Percentiles rank a stretch among this genome's conserved stretches.
phyloP scores from a whole-genome alignment of 2,797 vertebrate genomes.

The Naso thynnoides region DNA sequence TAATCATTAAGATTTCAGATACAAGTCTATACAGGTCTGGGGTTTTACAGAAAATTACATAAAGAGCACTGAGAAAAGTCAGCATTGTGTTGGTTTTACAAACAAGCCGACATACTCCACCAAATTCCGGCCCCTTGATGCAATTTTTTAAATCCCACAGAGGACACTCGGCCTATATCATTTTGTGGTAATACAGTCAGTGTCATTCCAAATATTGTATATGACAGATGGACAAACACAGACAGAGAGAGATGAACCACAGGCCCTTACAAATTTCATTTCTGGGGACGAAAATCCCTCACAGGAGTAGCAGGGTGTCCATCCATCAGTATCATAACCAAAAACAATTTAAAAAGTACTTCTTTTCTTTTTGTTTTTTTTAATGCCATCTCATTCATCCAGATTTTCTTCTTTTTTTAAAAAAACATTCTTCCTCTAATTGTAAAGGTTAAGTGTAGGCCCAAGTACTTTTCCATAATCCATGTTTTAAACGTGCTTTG shows the following conservation, averaged over 20 bases:
- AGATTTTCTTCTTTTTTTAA: not conserved
- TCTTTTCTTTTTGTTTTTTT: too few relatives aligned
- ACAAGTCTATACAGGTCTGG: not conserved
- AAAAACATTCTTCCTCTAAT: not conserved
- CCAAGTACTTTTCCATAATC: not conserved
- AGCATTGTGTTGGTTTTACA: not conserved
- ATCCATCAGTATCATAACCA: not conserved
- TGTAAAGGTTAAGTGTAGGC: not conserved
- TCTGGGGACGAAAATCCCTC: not conserved
- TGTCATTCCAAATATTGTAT: not conserved
- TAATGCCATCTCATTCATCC: too few relatives aligned
- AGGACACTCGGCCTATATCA: not conserved
- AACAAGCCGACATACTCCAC: not conserved
- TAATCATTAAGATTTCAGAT: not conserved
- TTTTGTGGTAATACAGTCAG: slow-evolving; percentile 16
- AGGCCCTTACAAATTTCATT: slow-evolving; percentile 10
- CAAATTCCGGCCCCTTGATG: not conserved
- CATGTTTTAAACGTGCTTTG: not conserved
- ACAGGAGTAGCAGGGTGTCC: not conserved
- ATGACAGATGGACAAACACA: slow-evolving; percentile 13
- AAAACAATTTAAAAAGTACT: too few relatives aligned
- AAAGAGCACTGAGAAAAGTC: not conserved
- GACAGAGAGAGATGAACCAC: not conserved
- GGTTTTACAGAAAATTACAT: not conserved
- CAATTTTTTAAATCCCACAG: not conserved